These are phyloP conservation scores for Unio delphinus DNA, from an alignment of 2,888 invertebrate species.

Conservation along the genomic window DNA sequence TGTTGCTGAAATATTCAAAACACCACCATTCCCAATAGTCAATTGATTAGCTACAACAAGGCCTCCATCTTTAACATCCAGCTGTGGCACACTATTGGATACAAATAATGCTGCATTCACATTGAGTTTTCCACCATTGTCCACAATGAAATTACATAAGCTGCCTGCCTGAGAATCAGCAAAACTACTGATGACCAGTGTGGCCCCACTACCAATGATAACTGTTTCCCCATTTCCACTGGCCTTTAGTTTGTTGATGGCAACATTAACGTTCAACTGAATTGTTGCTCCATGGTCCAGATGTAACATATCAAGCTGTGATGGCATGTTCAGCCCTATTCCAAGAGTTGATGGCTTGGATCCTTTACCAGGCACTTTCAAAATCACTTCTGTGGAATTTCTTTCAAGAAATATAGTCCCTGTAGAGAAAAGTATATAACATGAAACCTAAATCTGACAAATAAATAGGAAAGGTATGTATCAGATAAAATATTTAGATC, in stretches of 20 bases:
- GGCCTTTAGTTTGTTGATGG: conserved; percentile 24
- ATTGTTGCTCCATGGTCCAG: conserved; percentile 32
- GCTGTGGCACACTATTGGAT: conserved; percentile 26
- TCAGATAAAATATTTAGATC: no score
- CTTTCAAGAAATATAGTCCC: conserved; percentile 35
- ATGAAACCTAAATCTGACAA: background rate
- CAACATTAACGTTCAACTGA: conserved; percentile 19
- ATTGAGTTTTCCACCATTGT: conserved; percentile 10
- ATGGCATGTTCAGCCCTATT: conserved; percentile 15
- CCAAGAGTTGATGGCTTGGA: conserved; percentile 12
- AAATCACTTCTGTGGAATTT: background rate
- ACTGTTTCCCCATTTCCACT: conserved; percentile 26
- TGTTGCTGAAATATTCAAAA: conserved; percentile 21
- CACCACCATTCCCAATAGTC: conserved; percentile 31
- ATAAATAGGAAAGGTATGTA: no score
- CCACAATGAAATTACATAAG: conserved; percentile 16
- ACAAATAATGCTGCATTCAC: conserved; percentile 22
- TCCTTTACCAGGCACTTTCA: conserved; percentile 7
- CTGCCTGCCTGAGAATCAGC: conserved; percentile 24
- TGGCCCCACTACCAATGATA: conserved; percentile 18
- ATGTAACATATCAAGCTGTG: conserved; percentile 21
- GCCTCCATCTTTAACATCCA: conserved; percentile 27
- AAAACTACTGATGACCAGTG: conserved; percentile 19
- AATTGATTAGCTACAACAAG: conserved; percentile 19
- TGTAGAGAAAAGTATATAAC: conserved; percentile 10